phyloP scores from a whole-genome alignment of 2,113 vertebrate species.

The Strix aluco region DNA sequence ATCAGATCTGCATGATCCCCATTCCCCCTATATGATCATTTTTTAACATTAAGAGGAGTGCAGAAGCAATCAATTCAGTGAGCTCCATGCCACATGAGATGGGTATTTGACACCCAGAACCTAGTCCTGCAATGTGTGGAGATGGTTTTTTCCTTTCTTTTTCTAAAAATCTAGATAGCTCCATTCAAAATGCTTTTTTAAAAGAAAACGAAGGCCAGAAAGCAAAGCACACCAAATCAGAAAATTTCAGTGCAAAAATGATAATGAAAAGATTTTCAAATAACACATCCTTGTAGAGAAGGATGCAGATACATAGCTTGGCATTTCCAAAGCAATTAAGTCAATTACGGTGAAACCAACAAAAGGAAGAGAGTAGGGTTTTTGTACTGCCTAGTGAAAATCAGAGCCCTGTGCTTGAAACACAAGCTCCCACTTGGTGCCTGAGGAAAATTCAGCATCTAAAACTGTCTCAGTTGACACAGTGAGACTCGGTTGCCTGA shows the following conservation, averaged over 20 bases:
- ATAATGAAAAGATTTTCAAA: not conserved
- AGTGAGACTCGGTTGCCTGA: not conserved
- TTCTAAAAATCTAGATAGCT: not conserved
- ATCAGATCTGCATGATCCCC: not conserved
- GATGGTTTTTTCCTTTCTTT: not conserved
- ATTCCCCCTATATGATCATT: accelerated
- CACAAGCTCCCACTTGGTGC: not conserved
- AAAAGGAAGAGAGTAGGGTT: not conserved
- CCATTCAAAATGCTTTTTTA: not conserved
- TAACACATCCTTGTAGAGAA: not conserved
- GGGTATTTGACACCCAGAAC: not conserved
- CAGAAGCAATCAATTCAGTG: not conserved
- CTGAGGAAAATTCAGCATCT: not conserved
- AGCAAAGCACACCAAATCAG: not conserved
- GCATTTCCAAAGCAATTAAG: not conserved
- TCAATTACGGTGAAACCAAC: not conserved
- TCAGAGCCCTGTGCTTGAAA: not conserved
- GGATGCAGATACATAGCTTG: not conserved
- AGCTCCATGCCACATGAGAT: not conserved
- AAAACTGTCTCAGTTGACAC: not conserved
- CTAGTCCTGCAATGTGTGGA: not conserved
- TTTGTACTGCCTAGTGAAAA: not conserved
- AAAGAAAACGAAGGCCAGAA: not conserved
- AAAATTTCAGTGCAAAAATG: not conserved
- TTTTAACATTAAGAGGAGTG: not conserved